Evolutionary conservation across 2,888 invertebrate species (phyloP).

Genomic region (Falcaria lacertinaria): DNA sequence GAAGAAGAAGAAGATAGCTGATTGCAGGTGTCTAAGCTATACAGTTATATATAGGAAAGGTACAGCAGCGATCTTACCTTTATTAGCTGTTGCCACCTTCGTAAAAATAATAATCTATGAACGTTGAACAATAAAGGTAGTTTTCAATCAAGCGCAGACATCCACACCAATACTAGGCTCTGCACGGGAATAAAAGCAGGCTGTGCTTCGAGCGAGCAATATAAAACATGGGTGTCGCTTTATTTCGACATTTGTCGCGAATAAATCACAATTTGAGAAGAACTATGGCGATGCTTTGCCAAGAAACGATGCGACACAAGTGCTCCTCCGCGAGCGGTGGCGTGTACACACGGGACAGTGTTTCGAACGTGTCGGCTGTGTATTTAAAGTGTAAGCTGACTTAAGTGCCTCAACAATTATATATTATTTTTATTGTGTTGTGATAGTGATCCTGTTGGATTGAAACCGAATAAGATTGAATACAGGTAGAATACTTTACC

Average conservation of each 20-base stretch:
- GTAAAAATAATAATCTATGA: neutral
- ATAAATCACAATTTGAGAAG: slow-evolving; percentile 73
- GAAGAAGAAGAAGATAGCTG: too few relatives aligned
- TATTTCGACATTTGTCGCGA: slow-evolving; percentile 69
- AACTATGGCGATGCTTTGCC: slow-evolving; percentile 59
- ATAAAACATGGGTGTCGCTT: slow-evolving; percentile 48
- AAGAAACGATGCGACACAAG: slow-evolving; percentile 39
- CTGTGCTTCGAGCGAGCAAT: slow-evolving; percentile 15
- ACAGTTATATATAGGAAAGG: too few relatives aligned
- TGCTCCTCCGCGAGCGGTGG: slow-evolving; percentile 27
- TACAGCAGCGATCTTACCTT: too few relatives aligned
- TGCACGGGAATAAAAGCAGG: slow-evolving; percentile 1
- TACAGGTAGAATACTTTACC: too few relatives aligned
- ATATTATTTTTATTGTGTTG: too few relatives aligned
- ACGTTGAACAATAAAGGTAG: neutral
- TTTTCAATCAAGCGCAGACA: neutral
- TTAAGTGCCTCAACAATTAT: too few relatives aligned
- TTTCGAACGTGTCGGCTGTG: slow-evolving; percentile 7
- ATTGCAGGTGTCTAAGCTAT: too few relatives aligned
- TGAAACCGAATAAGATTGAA: too few relatives aligned
- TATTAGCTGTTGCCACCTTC: too few relatives aligned
- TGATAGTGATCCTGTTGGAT: too few relatives aligned
- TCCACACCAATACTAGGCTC: neutral
- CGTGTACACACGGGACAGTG: slow-evolving; percentile 15
- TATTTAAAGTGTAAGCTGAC: too few relatives aligned